These are phyloP conservation scores for Eriocheir sinensis DNA, from an alignment of 1,140 invertebrate genomes.

Conservation along the genomic window DNA sequence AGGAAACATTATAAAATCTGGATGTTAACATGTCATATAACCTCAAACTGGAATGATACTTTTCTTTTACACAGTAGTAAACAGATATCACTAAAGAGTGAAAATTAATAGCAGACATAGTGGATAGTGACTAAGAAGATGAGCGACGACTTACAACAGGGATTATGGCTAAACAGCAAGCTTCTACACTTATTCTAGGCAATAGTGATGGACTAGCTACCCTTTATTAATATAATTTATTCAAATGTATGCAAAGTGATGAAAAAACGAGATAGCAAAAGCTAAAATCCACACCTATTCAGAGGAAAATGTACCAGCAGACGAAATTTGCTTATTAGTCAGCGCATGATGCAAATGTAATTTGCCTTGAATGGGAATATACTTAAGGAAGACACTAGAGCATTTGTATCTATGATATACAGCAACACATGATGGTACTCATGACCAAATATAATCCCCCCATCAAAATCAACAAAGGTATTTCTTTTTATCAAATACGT, in stretches of 20 bases:
- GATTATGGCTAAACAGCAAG: slow-evolving; percentile 8
- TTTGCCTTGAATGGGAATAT: neutral
- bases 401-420: no score
- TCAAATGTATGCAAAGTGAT: neutral
- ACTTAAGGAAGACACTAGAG: no score
- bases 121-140: neutral
- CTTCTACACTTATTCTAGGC: slow-evolving; percentile 5
- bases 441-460: neutral
- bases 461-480: neutral
- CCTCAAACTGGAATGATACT: no score
- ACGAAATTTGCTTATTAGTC: neutral
- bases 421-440: neutral
- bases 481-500: neutral
- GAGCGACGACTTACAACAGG: neutral
- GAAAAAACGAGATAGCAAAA: neutral
- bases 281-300: neutral
- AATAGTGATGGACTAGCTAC: slow-evolving; percentile 12
- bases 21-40: no score
- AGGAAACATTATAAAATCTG: no score
- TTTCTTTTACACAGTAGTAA: neutral
- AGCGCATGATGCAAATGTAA: neutral
- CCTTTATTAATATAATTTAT: neutral
- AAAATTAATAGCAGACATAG: no score
- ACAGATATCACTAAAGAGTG: neutral
- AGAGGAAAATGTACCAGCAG: neutral